Evolutionary conservation across 2,797 vertebrate species (phyloP).

Genomic region (Lemur catta): DNA sequence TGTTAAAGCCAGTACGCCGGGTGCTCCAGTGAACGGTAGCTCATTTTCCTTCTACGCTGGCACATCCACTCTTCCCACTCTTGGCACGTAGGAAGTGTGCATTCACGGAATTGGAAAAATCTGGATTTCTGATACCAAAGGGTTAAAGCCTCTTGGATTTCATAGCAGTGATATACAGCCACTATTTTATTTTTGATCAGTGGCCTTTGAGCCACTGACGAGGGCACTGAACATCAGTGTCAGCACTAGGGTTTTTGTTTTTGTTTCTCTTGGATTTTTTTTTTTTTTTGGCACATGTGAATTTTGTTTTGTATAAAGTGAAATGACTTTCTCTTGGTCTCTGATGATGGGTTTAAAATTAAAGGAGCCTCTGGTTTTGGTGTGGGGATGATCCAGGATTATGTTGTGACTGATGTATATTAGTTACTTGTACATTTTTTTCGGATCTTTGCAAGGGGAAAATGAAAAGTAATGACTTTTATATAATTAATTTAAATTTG

Average conservation of each 20-base stretch:
- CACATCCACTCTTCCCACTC: slow-evolving; percentile 33
- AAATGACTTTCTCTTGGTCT: slow-evolving; percentile 73
- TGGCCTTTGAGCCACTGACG: slow-evolving; percentile 70
- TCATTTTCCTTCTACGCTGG: slow-evolving; percentile 51
- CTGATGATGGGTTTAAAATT: slow-evolving; percentile 84
- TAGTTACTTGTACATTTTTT: slow-evolving; percentile 84
- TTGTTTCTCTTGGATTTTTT: slow-evolving; percentile 58
- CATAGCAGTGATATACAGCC: slow-evolving; percentile 79
- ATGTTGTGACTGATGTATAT: slow-evolving; percentile 87
- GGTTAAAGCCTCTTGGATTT: slow-evolving; percentile 72
- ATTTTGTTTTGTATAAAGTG: slow-evolving; percentile 81
- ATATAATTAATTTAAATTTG: slow-evolving; percentile 90
- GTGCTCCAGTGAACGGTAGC: slow-evolving; percentile 49
- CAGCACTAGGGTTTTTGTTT: slow-evolving; percentile 76
- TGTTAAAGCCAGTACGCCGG: slow-evolving; percentile 38
- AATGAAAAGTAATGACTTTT: slow-evolving; percentile 89
- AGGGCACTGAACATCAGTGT: slow-evolving; percentile 74
- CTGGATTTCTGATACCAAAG: slow-evolving; percentile 73
- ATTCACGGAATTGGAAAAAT: neutral
- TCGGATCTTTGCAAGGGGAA: slow-evolving; percentile 84
- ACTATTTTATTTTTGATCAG: slow-evolving; percentile 76
- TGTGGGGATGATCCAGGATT: slow-evolving; percentile 84
- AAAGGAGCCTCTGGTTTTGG: slow-evolving; percentile 77
- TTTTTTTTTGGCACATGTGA: slow-evolving; percentile 82
- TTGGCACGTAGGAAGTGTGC: neutral